phyloP scores from a whole-genome alignment of 2,888 invertebrate genomes.

The Fissipunctia ypsillon region DNA sequence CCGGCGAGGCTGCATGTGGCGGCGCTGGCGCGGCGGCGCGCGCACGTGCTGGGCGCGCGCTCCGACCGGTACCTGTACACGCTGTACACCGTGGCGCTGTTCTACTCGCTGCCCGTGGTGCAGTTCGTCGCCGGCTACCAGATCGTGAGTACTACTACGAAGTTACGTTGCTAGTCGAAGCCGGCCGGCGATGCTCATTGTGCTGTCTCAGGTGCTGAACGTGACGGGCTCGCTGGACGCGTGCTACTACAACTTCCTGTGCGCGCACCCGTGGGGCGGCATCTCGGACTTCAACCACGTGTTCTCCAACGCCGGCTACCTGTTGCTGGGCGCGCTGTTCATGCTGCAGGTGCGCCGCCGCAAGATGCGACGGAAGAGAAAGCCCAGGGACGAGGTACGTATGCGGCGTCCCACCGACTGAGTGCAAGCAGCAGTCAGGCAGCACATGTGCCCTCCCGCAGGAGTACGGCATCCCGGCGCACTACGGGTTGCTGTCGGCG shows the following conservation, averaged over 20 bases:
- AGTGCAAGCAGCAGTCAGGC: background rate
- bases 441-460: conserved; percentile 67
- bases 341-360: conserved; percentile 91
- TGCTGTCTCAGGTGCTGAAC: conserved; percentile 91
- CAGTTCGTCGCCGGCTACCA: conserved; percentile 97
- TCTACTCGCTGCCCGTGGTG: conserved; percentile 96
- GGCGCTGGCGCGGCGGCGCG: conserved; percentile 82
- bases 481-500: conserved; percentile 96
- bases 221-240: conserved; percentile 96
- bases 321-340: conserved; percentile 95
- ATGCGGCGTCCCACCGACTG: background rate
- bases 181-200: background rate
- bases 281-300: conserved; percentile 97
- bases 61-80: conserved; percentile 90
- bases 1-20: conserved; percentile 85
- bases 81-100: conserved; percentile 94
- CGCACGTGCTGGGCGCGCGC: conserved; percentile 85
- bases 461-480: conserved; percentile 94
- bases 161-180: background rate
- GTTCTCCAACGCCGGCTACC: conserved; percentile 95
- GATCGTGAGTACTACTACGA: conserved; percentile 83
- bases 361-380: conserved; percentile 69
- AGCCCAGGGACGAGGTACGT: conserved; percentile 77
- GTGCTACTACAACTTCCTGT: conserved; percentile 97
- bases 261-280: conserved; percentile 94